A percentile compares a stretch with the other conserved stretches of the same genome.
Evolutionary conservation across 2,888 invertebrate genomes (phyloP).

Genomic region (Prosopocoilus inquinatus): DNA sequence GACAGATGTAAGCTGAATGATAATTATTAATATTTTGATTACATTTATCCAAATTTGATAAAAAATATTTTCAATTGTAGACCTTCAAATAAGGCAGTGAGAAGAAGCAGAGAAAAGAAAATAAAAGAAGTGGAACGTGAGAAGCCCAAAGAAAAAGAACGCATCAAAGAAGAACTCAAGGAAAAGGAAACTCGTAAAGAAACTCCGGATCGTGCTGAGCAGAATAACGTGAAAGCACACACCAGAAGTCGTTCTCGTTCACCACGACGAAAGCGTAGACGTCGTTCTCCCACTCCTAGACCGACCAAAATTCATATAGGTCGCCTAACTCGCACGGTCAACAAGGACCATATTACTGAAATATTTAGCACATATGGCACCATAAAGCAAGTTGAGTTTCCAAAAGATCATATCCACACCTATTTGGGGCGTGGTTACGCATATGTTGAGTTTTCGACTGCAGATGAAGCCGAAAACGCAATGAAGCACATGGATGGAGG

Average conservation of each 20-base stretch:
- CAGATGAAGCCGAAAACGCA: slow-evolving; percentile 97
- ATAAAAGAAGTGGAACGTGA: slow-evolving; percentile 48
- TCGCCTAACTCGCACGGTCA: slow-evolving; percentile 87
- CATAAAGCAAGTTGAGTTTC: slow-evolving; percentile 87
- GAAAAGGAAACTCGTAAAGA: slow-evolving; percentile 44
- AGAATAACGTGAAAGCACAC: slow-evolving; percentile 11
- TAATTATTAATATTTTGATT: too few species aligned
- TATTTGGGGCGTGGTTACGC: slow-evolving; percentile 90
- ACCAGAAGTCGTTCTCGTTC: slow-evolving; percentile 62
- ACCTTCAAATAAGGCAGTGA: slow-evolving; percentile 43
- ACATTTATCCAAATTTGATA: too few species aligned
- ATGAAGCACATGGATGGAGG: slow-evolving; percentile 99
- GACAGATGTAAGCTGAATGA: too few species aligned
- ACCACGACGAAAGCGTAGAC: slow-evolving; percentile 68
- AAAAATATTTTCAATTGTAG: slow-evolving; percentile 17
- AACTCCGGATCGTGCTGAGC: slow-evolving; percentile 20
- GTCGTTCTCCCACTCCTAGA: slow-evolving; percentile 85
- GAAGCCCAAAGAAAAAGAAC: slow-evolving; percentile 42
- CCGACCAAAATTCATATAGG: slow-evolving; percentile 95
- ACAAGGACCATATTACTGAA: slow-evolving; percentile 84
- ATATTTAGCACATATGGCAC: slow-evolving; percentile 88
- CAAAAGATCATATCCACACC: slow-evolving; percentile 82
- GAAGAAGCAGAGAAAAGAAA: slow-evolving; percentile 41
- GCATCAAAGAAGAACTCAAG: slow-evolving; percentile 50
- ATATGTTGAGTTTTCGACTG: slow-evolving; percentile 90